Conservation (phyloP, 2,888 invertebrate genomes). For the Brenthis hecate region DNA sequence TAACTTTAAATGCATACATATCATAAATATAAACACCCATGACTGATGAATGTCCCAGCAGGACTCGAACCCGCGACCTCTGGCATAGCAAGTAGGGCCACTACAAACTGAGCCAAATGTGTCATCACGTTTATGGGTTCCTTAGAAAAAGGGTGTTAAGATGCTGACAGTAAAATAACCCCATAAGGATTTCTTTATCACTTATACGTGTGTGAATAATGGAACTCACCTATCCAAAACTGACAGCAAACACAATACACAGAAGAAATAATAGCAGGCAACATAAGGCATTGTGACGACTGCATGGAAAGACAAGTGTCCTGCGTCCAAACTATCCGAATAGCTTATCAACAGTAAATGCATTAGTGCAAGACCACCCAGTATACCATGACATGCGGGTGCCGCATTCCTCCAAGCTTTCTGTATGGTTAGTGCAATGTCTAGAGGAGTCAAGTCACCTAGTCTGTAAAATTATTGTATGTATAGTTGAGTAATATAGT, state of each 20-base stretch:
- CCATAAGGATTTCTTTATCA: too few species aligned
- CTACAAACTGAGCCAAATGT: too few species aligned
- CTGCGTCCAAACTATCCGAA: slow-evolving; percentile 73
- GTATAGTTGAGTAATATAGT: not conserved
- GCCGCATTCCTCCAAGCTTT: slow-evolving; percentile 76
- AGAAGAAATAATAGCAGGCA: slow-evolving; percentile 81
- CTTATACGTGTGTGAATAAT: too few species aligned
- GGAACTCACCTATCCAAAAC: slow-evolving; percentile 81
- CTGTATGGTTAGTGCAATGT: slow-evolving; percentile 79
- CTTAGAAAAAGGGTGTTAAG: too few species aligned
- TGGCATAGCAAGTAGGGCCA: too few species aligned
- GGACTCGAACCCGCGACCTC: too few species aligned
- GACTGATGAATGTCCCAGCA: too few species aligned
- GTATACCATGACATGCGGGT: slow-evolving; percentile 81
- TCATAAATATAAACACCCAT: too few species aligned
- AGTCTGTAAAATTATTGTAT: slow-evolving; percentile 49
- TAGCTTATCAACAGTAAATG: slow-evolving; percentile 82
- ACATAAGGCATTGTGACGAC: slow-evolving; percentile 79
- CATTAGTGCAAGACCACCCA: slow-evolving; percentile 83
- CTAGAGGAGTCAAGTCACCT: slow-evolving; percentile 76
- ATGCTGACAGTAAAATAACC: too few species aligned
- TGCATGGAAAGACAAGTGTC: slow-evolving; percentile 74
- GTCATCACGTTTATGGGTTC: too few species aligned
- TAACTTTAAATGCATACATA: too few species aligned
- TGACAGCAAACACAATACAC: slow-evolving; percentile 81